phyloP scores from a whole-genome alignment of 2,113 vertebrate species.

The Embiotoca jacksoni region DNA sequence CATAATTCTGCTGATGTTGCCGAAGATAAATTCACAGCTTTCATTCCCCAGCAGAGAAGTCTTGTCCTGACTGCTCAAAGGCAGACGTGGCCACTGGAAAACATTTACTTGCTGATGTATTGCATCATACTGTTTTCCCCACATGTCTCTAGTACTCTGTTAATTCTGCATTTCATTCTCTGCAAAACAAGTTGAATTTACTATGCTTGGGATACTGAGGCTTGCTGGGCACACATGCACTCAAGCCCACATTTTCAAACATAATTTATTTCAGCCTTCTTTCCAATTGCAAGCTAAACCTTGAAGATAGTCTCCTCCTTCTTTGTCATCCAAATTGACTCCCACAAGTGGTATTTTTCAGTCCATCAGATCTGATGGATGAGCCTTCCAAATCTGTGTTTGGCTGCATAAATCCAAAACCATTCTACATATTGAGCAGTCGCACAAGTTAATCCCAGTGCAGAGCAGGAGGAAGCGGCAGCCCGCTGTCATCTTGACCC shows the following conservation, averaged over 20 bases:
- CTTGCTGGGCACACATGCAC: background rate
- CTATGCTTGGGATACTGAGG: too few relatives aligned
- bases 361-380: conserved; percentile 9
- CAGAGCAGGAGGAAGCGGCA: background rate
- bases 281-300: background rate
- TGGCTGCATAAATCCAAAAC: background rate
- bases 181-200: background rate
- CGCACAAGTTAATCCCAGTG: background rate
- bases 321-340: conserved; percentile 15
- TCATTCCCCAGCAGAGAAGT: background rate
- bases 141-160: background rate
- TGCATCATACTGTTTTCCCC: background rate
- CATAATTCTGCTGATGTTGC: conserved; percentile 18
- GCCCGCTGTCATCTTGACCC: conserved; percentile 3
- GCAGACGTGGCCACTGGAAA: background rate
- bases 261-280: background rate
- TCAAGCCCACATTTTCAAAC: background rate
- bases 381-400: conserved; percentile 2
- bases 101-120: background rate
- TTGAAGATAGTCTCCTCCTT: background rate
- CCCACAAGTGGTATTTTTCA: conserved; percentile 5
- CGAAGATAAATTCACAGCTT: background rate
- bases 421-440: background rate
- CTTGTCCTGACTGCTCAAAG: background rate
- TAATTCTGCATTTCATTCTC: background rate